A percentile compares a stretch with the other conserved stretches of the same genome.
Conservation (phyloP, 1,140 invertebrate genomes). For the Hyles vespertilio region DNA sequence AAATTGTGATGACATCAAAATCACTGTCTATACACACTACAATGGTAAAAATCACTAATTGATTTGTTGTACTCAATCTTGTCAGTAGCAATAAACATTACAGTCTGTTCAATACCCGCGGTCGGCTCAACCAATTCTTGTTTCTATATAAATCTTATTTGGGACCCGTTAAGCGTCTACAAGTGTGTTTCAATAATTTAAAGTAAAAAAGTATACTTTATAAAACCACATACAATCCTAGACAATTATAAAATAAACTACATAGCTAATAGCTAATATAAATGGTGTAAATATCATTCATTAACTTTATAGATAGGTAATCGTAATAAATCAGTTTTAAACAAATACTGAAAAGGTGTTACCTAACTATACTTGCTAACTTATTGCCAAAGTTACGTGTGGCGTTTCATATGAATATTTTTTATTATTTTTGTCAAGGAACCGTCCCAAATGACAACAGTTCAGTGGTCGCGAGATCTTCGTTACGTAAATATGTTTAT, state of each 20-base stretch:
- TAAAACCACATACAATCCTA: slow-evolving; percentile 12
- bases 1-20: slow-evolving; percentile 3
- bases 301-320: slow-evolving; percentile 52
- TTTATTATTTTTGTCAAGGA: slow-evolving; percentile 9
- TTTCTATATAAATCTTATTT: background rate
- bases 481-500: slow-evolving; percentile 26
- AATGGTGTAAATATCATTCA: slow-evolving; percentile 66
- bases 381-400: slow-evolving; percentile 64
- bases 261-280: slow-evolving; percentile 59
- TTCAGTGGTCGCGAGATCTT: slow-evolving; percentile 35
- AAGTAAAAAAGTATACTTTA: slow-evolving; percentile 16
- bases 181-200: slow-evolving; percentile 12
- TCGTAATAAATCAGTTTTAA: slow-evolving; percentile 54
- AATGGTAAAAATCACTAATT: background rate
- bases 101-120: too few species aligned
- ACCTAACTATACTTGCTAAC: slow-evolving; percentile 59
- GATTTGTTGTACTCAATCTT: background rate
- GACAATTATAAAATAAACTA: slow-evolving; percentile 49
- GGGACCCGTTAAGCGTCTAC: slow-evolving; percentile 12
- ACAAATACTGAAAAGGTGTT: slow-evolving; percentile 71
- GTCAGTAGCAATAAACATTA: too few species aligned
- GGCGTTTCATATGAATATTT: slow-evolving; percentile 5
- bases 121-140: too few species aligned
- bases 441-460: slow-evolving; percentile 26
- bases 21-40: slow-evolving; percentile 6